Conservation (phyloP, 2,797 vertebrate species). For the Pteronotus mesoamericanus region DNA sequence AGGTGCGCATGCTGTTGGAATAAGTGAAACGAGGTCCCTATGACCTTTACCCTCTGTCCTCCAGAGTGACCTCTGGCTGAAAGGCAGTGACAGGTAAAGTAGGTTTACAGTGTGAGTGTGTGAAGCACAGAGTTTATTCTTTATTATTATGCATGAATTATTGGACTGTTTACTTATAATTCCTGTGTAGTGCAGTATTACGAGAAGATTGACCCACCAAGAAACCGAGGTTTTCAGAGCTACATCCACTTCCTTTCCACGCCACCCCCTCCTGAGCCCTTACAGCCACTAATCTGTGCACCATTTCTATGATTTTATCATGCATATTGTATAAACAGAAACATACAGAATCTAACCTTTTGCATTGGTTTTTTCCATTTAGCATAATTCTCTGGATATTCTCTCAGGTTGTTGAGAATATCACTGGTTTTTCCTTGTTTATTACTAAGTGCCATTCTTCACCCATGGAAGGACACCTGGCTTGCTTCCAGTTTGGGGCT, state of each 20-base stretch:
- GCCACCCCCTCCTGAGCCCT: background rate
- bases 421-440: background rate
- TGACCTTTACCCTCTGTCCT: background rate
- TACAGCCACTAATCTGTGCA: background rate
- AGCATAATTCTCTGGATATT: background rate
- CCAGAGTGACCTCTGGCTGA: background rate
- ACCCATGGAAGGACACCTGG: fast-evolving
- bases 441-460: background rate
- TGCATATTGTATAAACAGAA: background rate
- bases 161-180: background rate
- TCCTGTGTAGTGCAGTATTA: too few species aligned
- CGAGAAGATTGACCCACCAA: too few species aligned
- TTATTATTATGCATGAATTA: background rate
- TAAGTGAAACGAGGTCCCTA: background rate
- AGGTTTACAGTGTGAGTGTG: background rate
- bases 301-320: background rate
- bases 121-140: background rate
- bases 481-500: background rate
- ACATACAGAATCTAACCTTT: background rate
- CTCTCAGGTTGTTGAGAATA: background rate
- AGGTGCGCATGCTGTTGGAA: background rate
- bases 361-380: background rate
- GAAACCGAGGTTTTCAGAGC: background rate
- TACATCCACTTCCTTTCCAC: background rate
- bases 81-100: background rate